A percentile compares a stretch with the other conserved stretches of the same genome.
Conservation (phyloP, 2,797 vertebrate species). For the Pelobates cultripes region DNA sequence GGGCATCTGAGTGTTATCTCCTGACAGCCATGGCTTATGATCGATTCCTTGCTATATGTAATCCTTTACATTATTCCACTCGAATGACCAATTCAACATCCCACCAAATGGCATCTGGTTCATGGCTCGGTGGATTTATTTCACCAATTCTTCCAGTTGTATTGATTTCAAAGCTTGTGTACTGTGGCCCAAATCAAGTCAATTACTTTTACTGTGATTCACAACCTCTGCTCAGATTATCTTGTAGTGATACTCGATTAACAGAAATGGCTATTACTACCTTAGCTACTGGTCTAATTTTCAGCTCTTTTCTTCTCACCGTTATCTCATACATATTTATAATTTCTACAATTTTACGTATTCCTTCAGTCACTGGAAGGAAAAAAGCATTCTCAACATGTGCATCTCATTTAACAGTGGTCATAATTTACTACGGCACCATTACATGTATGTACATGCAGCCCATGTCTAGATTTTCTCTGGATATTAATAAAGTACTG, state of each 20-base stretch:
- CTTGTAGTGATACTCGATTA: conserved; percentile 57
- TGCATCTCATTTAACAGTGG: conserved; percentile 61
- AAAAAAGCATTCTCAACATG: conserved; percentile 64
- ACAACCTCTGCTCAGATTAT: conserved; percentile 59
- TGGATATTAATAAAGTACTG: conserved; percentile 60
- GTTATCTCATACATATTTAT: conserved; percentile 61
- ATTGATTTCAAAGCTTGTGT: conserved; percentile 52
- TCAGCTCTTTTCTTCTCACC: conserved; percentile 60
- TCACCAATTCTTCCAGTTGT: conserved; percentile 50
- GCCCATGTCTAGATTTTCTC: conserved; percentile 41
- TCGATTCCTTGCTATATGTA: conserved; percentile 61
- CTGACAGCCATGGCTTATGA: conserved; percentile 64
- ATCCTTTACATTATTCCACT: conserved; percentile 55
- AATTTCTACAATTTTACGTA: conserved; percentile 57
- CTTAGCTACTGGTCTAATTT: conserved; percentile 52
- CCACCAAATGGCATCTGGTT: conserved; percentile 56
- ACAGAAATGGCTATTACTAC: conserved; percentile 58
- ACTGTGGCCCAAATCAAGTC: conserved; percentile 59
- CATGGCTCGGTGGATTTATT: conserved; percentile 57
- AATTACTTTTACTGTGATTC: conserved; percentile 66
- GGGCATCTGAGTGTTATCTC: conserved; percentile 61
- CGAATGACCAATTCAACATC: conserved; percentile 61
- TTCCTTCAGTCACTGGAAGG: conserved; percentile 56
- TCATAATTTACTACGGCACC: conserved; percentile 64
- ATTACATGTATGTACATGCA: conserved; percentile 65